phyloP scores from a whole-genome alignment of 2,113 vertebrate species.

The Noctilio leporinus region DNA sequence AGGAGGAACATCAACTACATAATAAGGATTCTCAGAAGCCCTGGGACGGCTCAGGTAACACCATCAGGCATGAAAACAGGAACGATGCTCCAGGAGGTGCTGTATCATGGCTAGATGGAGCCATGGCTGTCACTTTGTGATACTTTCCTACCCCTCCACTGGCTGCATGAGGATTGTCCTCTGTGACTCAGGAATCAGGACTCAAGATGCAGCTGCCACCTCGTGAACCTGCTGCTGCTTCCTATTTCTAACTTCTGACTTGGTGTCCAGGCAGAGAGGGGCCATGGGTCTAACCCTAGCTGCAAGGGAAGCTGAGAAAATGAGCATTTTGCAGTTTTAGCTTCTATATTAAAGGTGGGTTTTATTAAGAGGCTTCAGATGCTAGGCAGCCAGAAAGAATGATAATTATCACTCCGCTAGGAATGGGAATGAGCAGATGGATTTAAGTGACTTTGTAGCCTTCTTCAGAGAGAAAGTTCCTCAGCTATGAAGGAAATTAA shows the following conservation, averaged over 20 bases:
- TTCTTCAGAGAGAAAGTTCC: background rate
- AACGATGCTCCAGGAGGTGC: too few species aligned
- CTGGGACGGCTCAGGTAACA: background rate
- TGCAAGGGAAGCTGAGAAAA: background rate
- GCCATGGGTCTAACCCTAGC: background rate
- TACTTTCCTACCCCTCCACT: background rate
- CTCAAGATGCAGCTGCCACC: background rate
- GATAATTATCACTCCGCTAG: background rate
- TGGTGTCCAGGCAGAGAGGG: background rate
- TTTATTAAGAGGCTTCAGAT: background rate
- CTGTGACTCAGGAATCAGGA: background rate
- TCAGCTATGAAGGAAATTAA: conserved; percentile 26
- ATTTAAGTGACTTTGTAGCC: conserved; percentile 7
- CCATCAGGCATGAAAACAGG: background rate
- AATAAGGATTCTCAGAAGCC: background rate
- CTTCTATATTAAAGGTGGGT: background rate
- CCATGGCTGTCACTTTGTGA: background rate
- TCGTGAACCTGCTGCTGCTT: background rate
- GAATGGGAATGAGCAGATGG: background rate
- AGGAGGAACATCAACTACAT: fast-evolving
- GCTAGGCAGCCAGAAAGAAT: background rate
- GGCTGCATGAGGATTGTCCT: background rate
- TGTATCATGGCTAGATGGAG: background rate
- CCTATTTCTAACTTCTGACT: background rate
- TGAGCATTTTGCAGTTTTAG: background rate